phyloP scores from a whole-genome alignment of 2,888 invertebrate species.

The Synergus laeviventris region DNA sequence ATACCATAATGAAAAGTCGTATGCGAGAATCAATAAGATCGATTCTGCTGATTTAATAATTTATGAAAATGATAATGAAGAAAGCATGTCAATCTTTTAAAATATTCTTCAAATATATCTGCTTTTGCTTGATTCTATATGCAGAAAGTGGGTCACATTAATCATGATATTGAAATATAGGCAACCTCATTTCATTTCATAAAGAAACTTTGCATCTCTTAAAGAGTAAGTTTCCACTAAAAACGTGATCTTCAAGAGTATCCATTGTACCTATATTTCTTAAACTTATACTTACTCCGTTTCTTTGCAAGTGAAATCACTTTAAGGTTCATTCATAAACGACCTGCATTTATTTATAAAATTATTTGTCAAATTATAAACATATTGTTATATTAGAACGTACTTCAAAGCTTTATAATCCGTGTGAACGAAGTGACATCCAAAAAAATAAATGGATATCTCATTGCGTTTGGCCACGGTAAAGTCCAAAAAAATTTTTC shows the following conservation, averaged over 20 bases:
- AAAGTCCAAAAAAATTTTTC: no score
- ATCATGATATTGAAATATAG: slow-evolving; percentile 7
- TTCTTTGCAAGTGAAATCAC: background rate
- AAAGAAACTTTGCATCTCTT: background rate
- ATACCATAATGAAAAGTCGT: background rate
- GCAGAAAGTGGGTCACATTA: background rate
- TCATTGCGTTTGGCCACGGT: no score
- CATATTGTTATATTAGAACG: no score
- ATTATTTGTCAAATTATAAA: no score
- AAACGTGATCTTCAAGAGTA: background rate
- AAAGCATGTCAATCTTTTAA: background rate
- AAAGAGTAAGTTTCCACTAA: background rate
- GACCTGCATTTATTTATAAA: no score
- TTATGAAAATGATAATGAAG: background rate
- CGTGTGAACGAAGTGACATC: no score
- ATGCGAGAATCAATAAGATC: background rate
- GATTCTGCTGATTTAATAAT: background rate
- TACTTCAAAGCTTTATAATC: no score
- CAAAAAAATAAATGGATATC: no score
- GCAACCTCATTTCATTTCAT: background rate
- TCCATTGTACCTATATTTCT: background rate
- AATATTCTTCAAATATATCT: background rate
- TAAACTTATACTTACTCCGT: background rate
- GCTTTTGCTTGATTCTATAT: background rate
- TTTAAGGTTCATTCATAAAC: no score